Evolutionary conservation across 2,797 vertebrate genomes (phyloP), one percentile per base, ranked within the genome.

Genomic region (Aldrovandia affinis): DNA sequence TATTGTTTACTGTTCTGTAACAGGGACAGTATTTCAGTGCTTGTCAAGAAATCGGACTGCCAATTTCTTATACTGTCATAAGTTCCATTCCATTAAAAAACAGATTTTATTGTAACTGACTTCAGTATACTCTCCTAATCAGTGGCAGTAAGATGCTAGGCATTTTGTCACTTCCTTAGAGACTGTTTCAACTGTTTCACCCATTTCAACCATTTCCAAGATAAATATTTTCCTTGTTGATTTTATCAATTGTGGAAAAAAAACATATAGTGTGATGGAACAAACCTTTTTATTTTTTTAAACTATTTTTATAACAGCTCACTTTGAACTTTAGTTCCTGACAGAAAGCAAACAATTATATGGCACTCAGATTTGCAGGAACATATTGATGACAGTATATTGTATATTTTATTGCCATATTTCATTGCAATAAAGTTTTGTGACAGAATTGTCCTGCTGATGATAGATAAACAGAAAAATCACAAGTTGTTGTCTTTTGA

Each of bases 1-100:
- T 18, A 85, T 84, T 89, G 86, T 87, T 88, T 89, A 85, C 61
- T n/a, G 20, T 83, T 54, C 57, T 33, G 22, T 83, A 73, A 87
- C n/a, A 78, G 52, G 79, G 86, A 68, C 30, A 25, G 52, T 55
- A 25, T 57, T 47, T 15, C 39, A n/a, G 25, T 42, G n/a, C 42
- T 8, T 42, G 18, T 73, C 68, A n/a, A 47, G 20, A n/a, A 18
- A 70, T 70, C 18, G 30, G 65, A 70, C 30, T n/a, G 9, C 14
- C 65, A 39, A 36, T 36, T 36, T 39, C 39, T 20, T 47, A 6
- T 22, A 14, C 63, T 77, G 73, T 77, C 73, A 77, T 8, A 42
- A 47, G 20, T 77, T 77, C 9, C 0, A 42, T 47, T 44, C 25
- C 73, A 15, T 42, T 77, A 25, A 77, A 57, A 57, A 47, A 9